Conservation (phyloP, 2,113 vertebrate genomes). For the Hyperopisus bebe region DNA sequence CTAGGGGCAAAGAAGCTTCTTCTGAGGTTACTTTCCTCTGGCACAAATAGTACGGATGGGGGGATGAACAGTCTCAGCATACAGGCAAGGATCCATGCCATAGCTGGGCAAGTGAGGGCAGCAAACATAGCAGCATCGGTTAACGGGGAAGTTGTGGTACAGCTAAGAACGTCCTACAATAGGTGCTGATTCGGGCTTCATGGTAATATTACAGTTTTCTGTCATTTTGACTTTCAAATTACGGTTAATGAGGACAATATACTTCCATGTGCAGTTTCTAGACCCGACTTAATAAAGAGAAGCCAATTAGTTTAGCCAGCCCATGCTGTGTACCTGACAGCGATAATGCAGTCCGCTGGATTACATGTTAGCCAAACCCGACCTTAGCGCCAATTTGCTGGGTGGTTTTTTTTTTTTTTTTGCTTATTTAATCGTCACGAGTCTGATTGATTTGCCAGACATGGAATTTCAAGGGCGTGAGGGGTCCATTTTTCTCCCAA, state of each 20-base stretch:
- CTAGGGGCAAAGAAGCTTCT: not conserved
- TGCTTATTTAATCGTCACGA: conserved; percentile 30
- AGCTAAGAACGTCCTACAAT: not conserved
- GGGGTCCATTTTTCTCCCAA: conserved; percentile 3
- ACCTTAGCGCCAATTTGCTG: not conserved
- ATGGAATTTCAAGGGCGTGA: conserved; percentile 23
- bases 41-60: not conserved
- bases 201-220: not conserved
- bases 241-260: not conserved
- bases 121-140: not conserved
- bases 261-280: not conserved
- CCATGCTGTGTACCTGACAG: not conserved
- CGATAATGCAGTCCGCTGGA: not conserved
- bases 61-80: not conserved
- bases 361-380: not conserved
- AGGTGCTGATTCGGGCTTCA: not conserved
- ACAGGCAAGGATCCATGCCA: not conserved
- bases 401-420: not conserved
- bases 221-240: conserved; percentile 7
- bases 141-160: not conserved
- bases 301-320: not conserved
- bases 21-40: not conserved
- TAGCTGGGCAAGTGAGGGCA: not conserved
- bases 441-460: conserved; percentile 46
- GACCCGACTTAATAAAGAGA: conserved; percentile 5